Evolutionary conservation across 2,888 invertebrate species (phyloP), one percentile per base, ranked within the genome.

Genomic region (Lycia hirtaria): DNA sequence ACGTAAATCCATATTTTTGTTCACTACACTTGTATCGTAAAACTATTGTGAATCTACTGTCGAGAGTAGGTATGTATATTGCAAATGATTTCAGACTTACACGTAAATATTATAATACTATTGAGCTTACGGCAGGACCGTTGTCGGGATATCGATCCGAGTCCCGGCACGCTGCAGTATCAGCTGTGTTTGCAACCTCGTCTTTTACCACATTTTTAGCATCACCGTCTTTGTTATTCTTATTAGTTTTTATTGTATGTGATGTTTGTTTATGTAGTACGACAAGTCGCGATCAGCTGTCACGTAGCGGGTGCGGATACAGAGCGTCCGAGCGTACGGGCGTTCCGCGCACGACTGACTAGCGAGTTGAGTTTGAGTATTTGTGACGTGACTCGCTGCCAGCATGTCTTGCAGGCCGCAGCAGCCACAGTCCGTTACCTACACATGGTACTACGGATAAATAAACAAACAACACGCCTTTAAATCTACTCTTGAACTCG

Each of bases 261-360:
- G 66, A 75, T 75, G 69, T 78, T 81, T 83, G 73, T 83, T 82
- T 77, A 69, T 81, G 64, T 69, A 60, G 66, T 75, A 56, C 70
- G 71, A 65, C 49, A 57, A 30, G 56, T 68, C 68, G 65, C 83
- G 80, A 86, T 89, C 88, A 88, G 89, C 87, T 90, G 89, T 82
- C 80, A 57, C 63, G 67, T 69, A 49, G 33, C 64, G 56, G 60
- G 67, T 56, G 67, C 63, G 60, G 62, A 63, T 72, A 78, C 75
- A 69, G 71, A 59, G 65, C 73, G 77, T 77, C 72, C 83, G 78
- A 75, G 72, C 84, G 78, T 71, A 73, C 85, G 78, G 73, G 74
- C 84, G 78, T 75, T 73, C 83, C 81, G 86, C 89, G 85, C 86
- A 85, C 89, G 86, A 89, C 89, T 87, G 87, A 80, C 81, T 78